Evolutionary conservation across 2,113 vertebrate genomes (phyloP).

Genomic region (Danionella cerebrum): DNA sequence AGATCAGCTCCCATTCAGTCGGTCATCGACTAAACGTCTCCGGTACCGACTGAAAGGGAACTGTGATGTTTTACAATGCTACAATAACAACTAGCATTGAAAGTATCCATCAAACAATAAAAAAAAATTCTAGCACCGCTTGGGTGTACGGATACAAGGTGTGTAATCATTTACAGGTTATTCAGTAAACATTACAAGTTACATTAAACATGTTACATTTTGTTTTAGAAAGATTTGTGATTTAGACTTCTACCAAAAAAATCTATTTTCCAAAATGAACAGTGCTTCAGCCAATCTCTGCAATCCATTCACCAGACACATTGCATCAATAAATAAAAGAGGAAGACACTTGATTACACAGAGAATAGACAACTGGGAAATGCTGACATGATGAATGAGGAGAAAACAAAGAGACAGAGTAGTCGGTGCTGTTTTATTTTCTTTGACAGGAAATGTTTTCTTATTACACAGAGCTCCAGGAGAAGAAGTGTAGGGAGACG

Average conservation of each 20-base stretch:
- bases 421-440: not conserved
- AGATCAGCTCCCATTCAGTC: too few species aligned
- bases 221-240: too few species aligned
- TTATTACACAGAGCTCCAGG: too few species aligned
- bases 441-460: conserved; percentile 19
- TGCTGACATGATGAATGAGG: not conserved
- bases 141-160: not conserved
- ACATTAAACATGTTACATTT: too few species aligned
- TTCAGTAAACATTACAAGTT: conserved; percentile 8
- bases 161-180: conserved; percentile 11
- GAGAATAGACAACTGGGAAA: not conserved
- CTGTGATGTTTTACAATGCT: too few species aligned
- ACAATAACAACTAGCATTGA: too few species aligned
- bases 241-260: too few species aligned
- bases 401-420: not conserved
- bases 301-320: conserved; percentile 13
- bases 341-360: not conserved
- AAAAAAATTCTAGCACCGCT: too few species aligned
- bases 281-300: conserved; percentile 1
- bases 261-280: not conserved
- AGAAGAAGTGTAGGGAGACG: not conserved
- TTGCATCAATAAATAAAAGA: not conserved
- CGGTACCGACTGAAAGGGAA: too few species aligned
- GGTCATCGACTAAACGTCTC: too few species aligned
- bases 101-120: too few species aligned